These are phyloP conservation scores for Porites divaricata DNA, from an alignment of 92 coral and sea anemone species.

Conservation along the genomic window DNA sequence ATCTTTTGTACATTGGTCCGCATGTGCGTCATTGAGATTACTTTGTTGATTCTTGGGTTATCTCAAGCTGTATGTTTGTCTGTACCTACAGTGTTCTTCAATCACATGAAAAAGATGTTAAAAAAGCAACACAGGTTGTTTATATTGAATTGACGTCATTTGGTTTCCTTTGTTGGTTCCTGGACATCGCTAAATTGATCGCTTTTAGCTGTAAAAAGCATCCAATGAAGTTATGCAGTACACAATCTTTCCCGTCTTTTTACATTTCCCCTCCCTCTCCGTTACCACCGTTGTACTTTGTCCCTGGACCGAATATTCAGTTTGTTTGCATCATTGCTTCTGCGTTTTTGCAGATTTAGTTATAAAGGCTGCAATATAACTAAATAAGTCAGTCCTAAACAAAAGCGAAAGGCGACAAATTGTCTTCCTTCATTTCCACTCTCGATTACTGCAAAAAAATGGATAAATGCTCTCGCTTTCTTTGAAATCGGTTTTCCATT, in stretches of 20 bases:
- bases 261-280: neutral
- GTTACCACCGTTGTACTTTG: neutral
- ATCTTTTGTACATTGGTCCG: too few species aligned
- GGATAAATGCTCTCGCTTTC: neutral
- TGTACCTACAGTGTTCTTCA: too few species aligned
- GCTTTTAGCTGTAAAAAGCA: too few species aligned
- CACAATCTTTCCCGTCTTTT: neutral
- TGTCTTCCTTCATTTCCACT: neutral
- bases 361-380: neutral
- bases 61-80: neutral
- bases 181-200: neutral
- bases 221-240: neutral
- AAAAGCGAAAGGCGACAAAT: neutral
- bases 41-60: conserved; percentile 3
- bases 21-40: neutral
- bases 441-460: neutral
- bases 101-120: neutral
- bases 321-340: conserved; percentile 5
- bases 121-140: too few species aligned
- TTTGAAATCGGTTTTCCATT: conserved; percentile 21
- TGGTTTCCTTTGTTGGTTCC: neutral
- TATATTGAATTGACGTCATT: neutral
- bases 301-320: conserved; percentile 14
- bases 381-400: neutral
- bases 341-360: neutral